phyloP scores from a whole-genome alignment of 37 sponge, comb jelly and placozoan species.

The Cliona cf. orientalis region DNA sequence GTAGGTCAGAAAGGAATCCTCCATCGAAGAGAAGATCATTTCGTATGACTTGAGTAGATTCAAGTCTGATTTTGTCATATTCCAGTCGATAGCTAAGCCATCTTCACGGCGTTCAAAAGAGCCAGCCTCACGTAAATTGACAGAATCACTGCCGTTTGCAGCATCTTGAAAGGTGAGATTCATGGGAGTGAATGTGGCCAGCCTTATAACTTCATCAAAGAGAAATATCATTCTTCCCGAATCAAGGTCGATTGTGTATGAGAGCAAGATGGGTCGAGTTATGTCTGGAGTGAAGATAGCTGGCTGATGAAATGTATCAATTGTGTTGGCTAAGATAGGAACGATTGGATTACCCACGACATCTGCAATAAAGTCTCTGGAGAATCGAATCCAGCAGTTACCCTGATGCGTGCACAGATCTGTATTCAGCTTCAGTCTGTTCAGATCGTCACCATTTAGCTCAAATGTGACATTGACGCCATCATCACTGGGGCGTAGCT shows the following conservation, averaged over 20 bases:
- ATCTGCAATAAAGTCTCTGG: constrained; percentile 58
- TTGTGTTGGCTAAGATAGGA: constrained; percentile 57
- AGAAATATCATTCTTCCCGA: constrained; percentile 72
- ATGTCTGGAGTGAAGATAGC: constrained; percentile 60
- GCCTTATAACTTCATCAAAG: constrained; percentile 79
- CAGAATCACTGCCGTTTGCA: not conserved
- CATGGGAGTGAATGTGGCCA: constrained; percentile 61
- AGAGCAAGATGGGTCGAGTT: constrained; percentile 49
- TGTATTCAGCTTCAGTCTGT: constrained; percentile 75
- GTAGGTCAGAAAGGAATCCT: constrained; percentile 61
- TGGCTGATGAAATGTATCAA: constrained; percentile 46
- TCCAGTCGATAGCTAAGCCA: constrained; percentile 59
- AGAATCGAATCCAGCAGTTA: constrained; percentile 84
- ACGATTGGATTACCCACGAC: constrained; percentile 63
- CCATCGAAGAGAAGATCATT: constrained; percentile 30
- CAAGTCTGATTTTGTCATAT: constrained; percentile 59
- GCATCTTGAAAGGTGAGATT: constrained; percentile 73
- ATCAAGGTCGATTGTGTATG: constrained; percentile 76
- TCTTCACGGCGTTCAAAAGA: constrained; percentile 41
- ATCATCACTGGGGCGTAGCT: constrained; percentile 36
- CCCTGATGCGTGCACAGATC: constrained; percentile 57
- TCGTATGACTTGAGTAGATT: constrained; percentile 71
- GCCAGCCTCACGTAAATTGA: constrained; percentile 51
- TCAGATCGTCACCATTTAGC: constrained; percentile 55
- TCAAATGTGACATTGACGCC: constrained; percentile 40